Conservation (phyloP, 2,113 vertebrate genomes). For the Xiphophorus hellerii region DNA sequence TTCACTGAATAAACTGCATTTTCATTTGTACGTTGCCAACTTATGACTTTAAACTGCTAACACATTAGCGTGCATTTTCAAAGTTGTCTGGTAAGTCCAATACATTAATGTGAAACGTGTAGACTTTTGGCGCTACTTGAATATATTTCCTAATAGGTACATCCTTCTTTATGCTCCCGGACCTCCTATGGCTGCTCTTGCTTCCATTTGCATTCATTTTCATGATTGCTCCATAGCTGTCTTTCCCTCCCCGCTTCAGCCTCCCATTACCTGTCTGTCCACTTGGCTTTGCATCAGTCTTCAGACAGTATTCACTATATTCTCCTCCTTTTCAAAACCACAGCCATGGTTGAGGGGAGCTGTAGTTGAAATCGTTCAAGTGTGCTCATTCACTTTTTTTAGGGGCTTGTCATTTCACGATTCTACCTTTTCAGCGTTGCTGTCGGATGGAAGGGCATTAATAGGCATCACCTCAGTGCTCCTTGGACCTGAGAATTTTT, state of each 20-base stretch:
- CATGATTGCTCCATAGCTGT: constrained; percentile 78
- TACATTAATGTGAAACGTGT: not conserved
- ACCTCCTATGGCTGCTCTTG: constrained; percentile 71
- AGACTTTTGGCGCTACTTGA: constrained; percentile 20
- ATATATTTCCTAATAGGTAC: constrained; percentile 42
- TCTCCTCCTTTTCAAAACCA: constrained; percentile 79
- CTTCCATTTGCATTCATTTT: constrained; percentile 83
- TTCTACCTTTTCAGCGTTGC: constrained; percentile 75
- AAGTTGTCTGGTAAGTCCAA: not conserved
- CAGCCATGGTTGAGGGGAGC: constrained; percentile 78
- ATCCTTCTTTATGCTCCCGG: constrained; percentile 47
- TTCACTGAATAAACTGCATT: not conserved
- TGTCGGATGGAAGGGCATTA: constrained; percentile 76
- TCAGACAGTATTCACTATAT: constrained; percentile 71
- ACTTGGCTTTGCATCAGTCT: constrained; percentile 73
- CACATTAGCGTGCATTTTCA: not conserved
- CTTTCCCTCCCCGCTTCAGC: constrained; percentile 61
- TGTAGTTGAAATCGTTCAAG: constrained; percentile 73
- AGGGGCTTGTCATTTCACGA: constrained; percentile 74
- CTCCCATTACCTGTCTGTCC: constrained; percentile 75
- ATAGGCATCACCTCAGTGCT: constrained; percentile 78
- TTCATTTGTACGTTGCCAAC: not conserved
- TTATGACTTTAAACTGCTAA: not conserved
- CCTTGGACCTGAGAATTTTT: constrained; percentile 53
- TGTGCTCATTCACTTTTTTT: constrained; percentile 77